Conservation (phyloP, 1,140 invertebrate genomes). For the Neotoxoptera formosana region DNA sequence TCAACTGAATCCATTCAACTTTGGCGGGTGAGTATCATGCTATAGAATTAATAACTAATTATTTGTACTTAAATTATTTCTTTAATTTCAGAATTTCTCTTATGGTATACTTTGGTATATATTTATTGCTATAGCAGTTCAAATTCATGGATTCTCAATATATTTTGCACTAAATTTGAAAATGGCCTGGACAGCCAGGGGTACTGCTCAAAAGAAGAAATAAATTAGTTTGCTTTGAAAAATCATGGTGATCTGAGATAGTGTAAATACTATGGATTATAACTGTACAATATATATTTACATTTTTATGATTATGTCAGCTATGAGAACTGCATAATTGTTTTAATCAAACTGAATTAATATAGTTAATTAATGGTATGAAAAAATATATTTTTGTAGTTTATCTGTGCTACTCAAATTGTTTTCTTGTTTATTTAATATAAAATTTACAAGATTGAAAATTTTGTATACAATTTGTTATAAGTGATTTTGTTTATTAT, state of each 20-base stretch:
- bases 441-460: neutral
- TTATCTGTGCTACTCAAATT: neutral
- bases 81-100: conserved; percentile 80
- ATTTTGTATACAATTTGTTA: neutral
- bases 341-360: neutral
- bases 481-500: neutral
- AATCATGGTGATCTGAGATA: conserved; percentile 41
- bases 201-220: conserved; percentile 66
- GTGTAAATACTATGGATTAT: conserved; percentile 18
- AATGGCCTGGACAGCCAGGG: conserved; percentile 83
- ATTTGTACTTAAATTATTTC: conserved; percentile 58
- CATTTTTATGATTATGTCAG: neutral
- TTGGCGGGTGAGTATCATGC: conserved; percentile 75
- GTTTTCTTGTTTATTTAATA: neutral
- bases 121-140: conserved; percentile 86
- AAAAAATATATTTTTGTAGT: neutral
- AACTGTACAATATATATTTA: neutral
- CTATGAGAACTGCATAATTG: neutral
- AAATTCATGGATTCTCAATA: conserved; percentile 90
- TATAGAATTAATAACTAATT: neutral
- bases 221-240: conserved; percentile 32
- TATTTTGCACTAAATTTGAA: conserved; percentile 89
- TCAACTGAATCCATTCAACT: conserved; percentile 71
- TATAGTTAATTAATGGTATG: neutral
- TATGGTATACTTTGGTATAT: conserved; percentile 94